Base-by-base conservation (phyloP, 2,797 vertebrate species). In the Cirrhinus mrigala region DNA sequence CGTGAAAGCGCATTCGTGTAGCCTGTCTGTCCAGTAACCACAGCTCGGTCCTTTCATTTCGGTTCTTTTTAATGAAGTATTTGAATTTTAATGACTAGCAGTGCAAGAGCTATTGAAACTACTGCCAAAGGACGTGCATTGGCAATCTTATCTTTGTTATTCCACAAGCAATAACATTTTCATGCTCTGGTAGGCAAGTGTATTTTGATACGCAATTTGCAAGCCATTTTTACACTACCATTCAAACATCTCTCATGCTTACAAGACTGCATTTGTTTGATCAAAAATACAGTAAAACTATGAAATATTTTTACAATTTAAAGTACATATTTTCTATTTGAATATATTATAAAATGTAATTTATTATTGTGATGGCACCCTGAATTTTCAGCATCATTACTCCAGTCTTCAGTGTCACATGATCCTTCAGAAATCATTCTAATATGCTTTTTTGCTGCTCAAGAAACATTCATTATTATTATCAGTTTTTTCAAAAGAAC, bases 61-160 rank as follows among this genome's bases (percentile, higher is more conserved):
- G 22, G 27, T 22, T 83, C 27, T 68, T 81, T 64, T 54, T 69
- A 81, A 68, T 68, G 4, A 77, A 83, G 16, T 68, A 68, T 66
- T 27, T 16, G 20, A 52, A 52, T 29, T 54, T 66, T 9, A 83
- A 83, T 76, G n/a, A 68, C 33, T 66, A 46, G 29, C 22, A 68
- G 60, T 44, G n/a, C 48, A 46, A 12, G 22, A 66, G 27, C 18
- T 78, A 16, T 24, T 24, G 33, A 24, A 46, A 44, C n/a, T 69
- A 70, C 44, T 69, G 15, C 64, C 66, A 44, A 11, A 44, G n/a
- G 3, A 40, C 6, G 29, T 40, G 48, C 27, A 33, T 7, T 75
- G 16, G 8, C 33, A 33, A 33, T 52, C 16, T 75, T 75, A 75
- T 50, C 24, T 27, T 75, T 29, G 73, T 75, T 52, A 27, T 52